Conservation (phyloP, 2,113 vertebrate genomes). For the Pterocles orientalis region DNA sequence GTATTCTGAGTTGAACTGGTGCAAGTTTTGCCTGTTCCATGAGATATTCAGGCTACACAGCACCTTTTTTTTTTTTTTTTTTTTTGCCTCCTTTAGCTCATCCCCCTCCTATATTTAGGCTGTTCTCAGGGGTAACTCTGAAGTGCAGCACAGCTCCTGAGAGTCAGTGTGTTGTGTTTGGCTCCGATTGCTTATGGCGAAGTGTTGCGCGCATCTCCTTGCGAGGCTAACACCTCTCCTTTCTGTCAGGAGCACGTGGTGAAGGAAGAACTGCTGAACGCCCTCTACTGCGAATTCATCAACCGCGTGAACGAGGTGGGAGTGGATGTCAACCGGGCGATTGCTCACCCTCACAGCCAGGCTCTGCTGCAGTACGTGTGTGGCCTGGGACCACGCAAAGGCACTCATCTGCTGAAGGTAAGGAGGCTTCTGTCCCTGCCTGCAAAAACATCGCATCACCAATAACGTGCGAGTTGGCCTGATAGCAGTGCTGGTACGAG, state of each 20-base stretch:
- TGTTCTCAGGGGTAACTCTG: not conserved
- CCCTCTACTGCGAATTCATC: slow-evolving; percentile 96
- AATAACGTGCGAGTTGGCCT: not conserved
- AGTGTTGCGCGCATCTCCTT: not conserved
- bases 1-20: not conserved
- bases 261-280: slow-evolving; percentile 92
- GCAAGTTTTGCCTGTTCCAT: not conserved
- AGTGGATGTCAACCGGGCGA: slow-evolving; percentile 94
- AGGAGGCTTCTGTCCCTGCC: slow-evolving; percentile 16
- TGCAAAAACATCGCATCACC: not conserved
- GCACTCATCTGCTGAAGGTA: slow-evolving; percentile 95
- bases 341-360: slow-evolving; percentile 95
- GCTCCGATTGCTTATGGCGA: not conserved
- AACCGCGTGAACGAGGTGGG: slow-evolving; percentile 98
- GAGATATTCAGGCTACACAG: not conserved
- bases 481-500: not conserved
- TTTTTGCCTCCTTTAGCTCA: not conserved
- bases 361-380: slow-evolving; percentile 96
- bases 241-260: slow-evolving; percentile 91
- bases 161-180: not conserved
- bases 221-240: not conserved
- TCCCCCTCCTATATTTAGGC: not conserved
- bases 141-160: not conserved
- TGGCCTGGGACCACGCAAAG: slow-evolving; percentile 93
- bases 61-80: not conserved